Base-by-base conservation (phyloP, 2,888 invertebrate genomes). In the Drosophila birchii region DNA sequence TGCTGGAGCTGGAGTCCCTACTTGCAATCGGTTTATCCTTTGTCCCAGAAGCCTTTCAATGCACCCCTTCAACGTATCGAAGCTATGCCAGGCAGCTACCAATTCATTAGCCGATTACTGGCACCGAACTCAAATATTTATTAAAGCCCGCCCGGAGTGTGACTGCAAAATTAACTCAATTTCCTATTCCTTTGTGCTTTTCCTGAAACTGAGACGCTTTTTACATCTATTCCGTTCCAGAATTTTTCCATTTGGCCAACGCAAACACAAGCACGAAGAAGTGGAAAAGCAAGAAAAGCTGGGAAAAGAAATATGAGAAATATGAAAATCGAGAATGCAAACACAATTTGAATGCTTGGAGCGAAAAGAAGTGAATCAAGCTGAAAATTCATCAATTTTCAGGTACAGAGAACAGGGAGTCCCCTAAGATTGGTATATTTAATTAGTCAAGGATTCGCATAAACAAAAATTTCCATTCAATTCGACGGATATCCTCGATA, bases 271-370 rank as follows among this genome's bases (percentile, higher is more conserved):
- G 29, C 34, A 51, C 20, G 34, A 20, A 16, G 34, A 9, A 51
- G 34, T 34, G 51, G 34, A 43, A 43, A 41, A 12, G 59, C 32
- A 41, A 32, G 43, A 39, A 18, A 29, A 49, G 55, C 60, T 34
- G 26, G 20, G 11, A 11, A 57, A 45, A 36, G 67, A 68, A 64
- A 68, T 68, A 64, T 64, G 67, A 68, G 68, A 38, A 63, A 63
- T 63, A 63, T 63, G 60, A 63, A 66, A 66, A 68, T 68, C 34
- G 66, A 68, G 68, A 66, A 68, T 68, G 68, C 66, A 68, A 68
- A 68, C 66, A 68, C 66, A 68, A 66, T 66, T 61, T 66, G 55
- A 68, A 56, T 68, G 68, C 68, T 68, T n/a, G 47, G 43, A 68
- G 66, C 47, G n/a, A 66, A 36, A 66, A 11, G 36, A 23, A 9